phyloP scores from a whole-genome alignment of 2,113 vertebrate species.

The Delphinus delphis region DNA sequence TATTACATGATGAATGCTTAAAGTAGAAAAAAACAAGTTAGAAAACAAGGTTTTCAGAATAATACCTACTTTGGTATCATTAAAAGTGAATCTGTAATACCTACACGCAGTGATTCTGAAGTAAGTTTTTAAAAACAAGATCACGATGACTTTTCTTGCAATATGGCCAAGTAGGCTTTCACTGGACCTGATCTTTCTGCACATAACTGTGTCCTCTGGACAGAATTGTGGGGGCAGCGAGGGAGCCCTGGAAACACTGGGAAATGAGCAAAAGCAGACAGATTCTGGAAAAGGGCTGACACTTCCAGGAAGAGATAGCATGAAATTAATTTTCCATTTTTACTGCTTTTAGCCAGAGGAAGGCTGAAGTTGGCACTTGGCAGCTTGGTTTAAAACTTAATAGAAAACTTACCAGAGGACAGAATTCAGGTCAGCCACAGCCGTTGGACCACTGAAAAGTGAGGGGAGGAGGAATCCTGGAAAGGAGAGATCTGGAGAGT shows the following conservation, averaged over 20 bases:
- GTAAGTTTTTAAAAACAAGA: not conserved
- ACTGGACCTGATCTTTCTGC: not conserved
- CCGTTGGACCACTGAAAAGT: not conserved
- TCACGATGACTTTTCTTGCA: not conserved
- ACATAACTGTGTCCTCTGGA: not conserved
- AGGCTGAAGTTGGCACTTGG: not conserved
- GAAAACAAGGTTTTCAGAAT: not conserved
- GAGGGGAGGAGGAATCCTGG: not conserved
- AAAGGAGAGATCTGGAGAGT: not conserved
- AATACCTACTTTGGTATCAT: not conserved
- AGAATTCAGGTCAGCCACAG: not conserved
- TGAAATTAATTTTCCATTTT: not conserved
- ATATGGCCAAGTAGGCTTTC: not conserved
- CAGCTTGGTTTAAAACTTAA: not conserved
- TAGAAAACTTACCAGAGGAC: not conserved
- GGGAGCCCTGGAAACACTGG: not conserved
- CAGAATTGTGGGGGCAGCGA: not conserved
- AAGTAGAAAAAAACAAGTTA: not conserved
- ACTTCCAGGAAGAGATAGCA: not conserved
- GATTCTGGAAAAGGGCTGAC: not conserved
- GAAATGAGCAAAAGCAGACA: not conserved
- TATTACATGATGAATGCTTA: not conserved
- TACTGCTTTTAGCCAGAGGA: conserved; percentile 24
- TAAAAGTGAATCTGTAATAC: not conserved
- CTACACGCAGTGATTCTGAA: not conserved